Percentiles rank a stretch among this genome's conserved stretches.
phyloP scores from a whole-genome alignment of 1,140 invertebrate genomes.

The Oncopodura yosiiana region DNA sequence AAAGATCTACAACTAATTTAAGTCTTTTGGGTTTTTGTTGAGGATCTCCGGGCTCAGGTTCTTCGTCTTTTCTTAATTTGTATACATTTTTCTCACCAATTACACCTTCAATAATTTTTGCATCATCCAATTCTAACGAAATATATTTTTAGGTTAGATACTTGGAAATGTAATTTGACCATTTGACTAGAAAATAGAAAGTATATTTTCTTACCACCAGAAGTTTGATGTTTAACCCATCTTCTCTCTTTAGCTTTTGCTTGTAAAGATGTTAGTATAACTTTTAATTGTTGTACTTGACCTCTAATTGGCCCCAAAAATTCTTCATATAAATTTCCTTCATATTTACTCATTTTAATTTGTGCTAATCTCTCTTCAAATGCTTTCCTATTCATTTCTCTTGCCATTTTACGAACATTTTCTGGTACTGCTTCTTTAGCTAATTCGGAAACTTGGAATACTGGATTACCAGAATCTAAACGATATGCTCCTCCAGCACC shows the following conservation, averaged over 20 bases:
- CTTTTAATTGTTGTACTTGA: slow-evolving; percentile 55
- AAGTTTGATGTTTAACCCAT: slow-evolving; percentile 84
- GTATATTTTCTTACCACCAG: too few relatives aligned
- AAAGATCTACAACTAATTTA: slow-evolving; percentile 82
- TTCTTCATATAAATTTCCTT: slow-evolving; percentile 75
- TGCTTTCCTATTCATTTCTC: slow-evolving; percentile 83
- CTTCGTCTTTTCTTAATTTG: slow-evolving; percentile 64
- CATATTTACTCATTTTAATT: slow-evolving; percentile 90
- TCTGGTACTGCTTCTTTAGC: slow-evolving; percentile 86
- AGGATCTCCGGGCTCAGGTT: slow-evolving; percentile 71
- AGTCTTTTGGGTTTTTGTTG: slow-evolving; percentile 80
- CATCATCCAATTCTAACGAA: slow-evolving; percentile 94
- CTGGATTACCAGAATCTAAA: slow-evolving; percentile 82
- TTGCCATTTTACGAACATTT: slow-evolving; percentile 73
- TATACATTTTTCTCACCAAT: slow-evolving; percentile 89
- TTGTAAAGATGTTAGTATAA: slow-evolving; percentile 60
- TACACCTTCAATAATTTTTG: slow-evolving; percentile 87
- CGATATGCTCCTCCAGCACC: slow-evolving; percentile 85
- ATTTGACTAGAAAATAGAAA: too few relatives aligned
- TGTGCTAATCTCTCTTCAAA: slow-evolving; percentile 80
- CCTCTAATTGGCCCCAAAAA: slow-evolving; percentile 66
- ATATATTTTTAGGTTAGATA: too few relatives aligned
- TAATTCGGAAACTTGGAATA: slow-evolving; percentile 77
- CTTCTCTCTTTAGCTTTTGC: slow-evolving; percentile 87
- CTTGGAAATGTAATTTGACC: too few relatives aligned